These are phyloP conservation scores for Andrena haemorrhoa DNA, from an alignment of 2,888 invertebrate genomes.

Conservation along the genomic window DNA sequence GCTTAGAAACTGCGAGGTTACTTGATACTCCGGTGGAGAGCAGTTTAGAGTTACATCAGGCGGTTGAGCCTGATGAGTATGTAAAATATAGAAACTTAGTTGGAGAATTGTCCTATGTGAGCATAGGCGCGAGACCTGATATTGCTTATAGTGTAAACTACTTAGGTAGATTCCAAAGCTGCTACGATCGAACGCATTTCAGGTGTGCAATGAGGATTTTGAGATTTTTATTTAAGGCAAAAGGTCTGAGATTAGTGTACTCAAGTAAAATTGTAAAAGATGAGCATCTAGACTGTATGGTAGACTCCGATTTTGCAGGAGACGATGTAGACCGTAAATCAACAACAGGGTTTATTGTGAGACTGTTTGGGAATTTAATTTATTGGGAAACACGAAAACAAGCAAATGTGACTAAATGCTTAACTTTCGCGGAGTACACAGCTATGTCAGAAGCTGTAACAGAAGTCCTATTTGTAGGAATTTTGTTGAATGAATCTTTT, in stretches of 20 bases:
- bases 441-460: neutral
- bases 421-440: neutral
- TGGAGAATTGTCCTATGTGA: neutral
- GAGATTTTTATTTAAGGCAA: neutral
- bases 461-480: neutral
- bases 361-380: conserved; percentile 51
- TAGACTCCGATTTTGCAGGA: conserved; percentile 61
- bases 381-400: conserved; percentile 9
- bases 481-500: neutral
- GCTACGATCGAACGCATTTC: neutral
- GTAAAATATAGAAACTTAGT: neutral
- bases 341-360: conserved; percentile 60
- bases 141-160: neutral
- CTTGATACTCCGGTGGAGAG: too few species aligned
- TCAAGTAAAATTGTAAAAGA: neutral
- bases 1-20: too few species aligned
- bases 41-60: conserved; percentile 12
- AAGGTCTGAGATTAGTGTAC: neutral
- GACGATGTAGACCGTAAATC: conserved; percentile 58
- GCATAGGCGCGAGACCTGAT: neutral
- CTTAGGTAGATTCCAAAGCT: neutral
- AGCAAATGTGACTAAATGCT: neutral
- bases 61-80: neutral
- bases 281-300: conserved; percentile 46
- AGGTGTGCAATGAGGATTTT: neutral